Percentiles rank a stretch among this genome's conserved stretches.
Evolutionary conservation across 2,797 vertebrate genomes (phyloP).

Genomic region (Jordanella pulchra): DNA sequence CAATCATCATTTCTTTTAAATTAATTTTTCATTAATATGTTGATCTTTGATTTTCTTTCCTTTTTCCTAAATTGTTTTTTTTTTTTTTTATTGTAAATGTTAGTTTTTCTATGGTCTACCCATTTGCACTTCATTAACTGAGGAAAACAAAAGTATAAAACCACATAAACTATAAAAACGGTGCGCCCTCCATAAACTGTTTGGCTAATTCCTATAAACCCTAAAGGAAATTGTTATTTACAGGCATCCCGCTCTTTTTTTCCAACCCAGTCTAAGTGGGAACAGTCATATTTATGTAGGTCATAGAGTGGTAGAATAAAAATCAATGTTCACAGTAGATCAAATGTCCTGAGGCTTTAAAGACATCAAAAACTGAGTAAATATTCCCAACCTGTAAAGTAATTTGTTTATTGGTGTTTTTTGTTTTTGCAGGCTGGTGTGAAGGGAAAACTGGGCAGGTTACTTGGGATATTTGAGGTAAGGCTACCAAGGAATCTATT

Average conservation of each 20-base stretch:
- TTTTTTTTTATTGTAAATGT: too few relatives aligned
- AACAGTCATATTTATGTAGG: background rate
- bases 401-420: background rate
- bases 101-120: too few relatives aligned
- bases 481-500: slow-evolving; percentile 58
- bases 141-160: too few relatives aligned
- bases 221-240: background rate
- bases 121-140: too few relatives aligned
- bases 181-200: too few relatives aligned
- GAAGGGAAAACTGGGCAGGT: slow-evolving; percentile 92
- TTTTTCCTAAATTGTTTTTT: too few relatives aligned
- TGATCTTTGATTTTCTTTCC: too few relatives aligned
- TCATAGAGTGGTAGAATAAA: background rate
- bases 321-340: background rate
- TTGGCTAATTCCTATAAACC: too few relatives aligned
- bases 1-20: too few relatives aligned
- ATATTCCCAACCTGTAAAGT: background rate
- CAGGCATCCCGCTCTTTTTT: background rate
- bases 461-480: slow-evolving; percentile 98
- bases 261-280: background rate
- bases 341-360: background rate
- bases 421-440: slow-evolving; percentile 89
- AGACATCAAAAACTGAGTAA: background rate
- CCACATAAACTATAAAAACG: too few relatives aligned
- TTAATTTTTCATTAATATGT: too few relatives aligned